Base-by-base conservation (phyloP, 2,113 vertebrate species). In the Ictidomys tridecemlineatus region DNA sequence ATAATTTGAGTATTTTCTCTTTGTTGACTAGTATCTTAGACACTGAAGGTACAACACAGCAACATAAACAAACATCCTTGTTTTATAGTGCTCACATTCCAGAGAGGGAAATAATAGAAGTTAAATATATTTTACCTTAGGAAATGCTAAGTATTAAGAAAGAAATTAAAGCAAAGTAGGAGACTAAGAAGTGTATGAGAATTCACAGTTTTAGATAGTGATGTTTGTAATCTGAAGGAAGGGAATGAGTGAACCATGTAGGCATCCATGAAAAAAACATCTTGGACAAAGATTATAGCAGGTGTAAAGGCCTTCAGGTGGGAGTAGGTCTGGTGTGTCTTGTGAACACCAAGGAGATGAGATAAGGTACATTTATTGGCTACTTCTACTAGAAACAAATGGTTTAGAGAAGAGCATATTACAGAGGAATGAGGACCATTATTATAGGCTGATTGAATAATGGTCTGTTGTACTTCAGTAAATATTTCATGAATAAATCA, bases 341-440 rank as follows among this genome's bases (percentile, higher is more conserved):
- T 79, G 28, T 28, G n/a, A 90, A 37, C 0, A 18, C 2, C 14
- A 51, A 88, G 34, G 61, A 63, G 6, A 16, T 85, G 61, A 63
- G 6, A 20, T 58, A 67, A 14, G 8, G 1, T 48, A 61, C 1
- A 18, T 61, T 86, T 74, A 39, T 73, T 56, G 61, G 32, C 78
- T 93, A 16, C 53, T 93, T 92, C 65, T 86, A 3, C 48, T 53
- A 61, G 74, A 95, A 87, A 73, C 32, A 86, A 28, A 30, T 86
- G 95, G 39, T 78, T 85, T 93, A 73, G 70, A 93, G 65, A 69
- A 70, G 61, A 53, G 8, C 14, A 18, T 94, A 4, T 39, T 26
- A 45, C 13, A 24, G 84, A 65, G 42, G 42, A 89, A 17, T 82
- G 26, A 34, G 39, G 39, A 28, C 61, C 7, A 51, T 32, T 78